A percentile compares a stretch with the other conserved stretches of the same genome.
These are phyloP conservation scores for Leptinotarsa juncta DNA, from an alignment of 2,888 invertebrate genomes.

Conservation along the genomic window DNA sequence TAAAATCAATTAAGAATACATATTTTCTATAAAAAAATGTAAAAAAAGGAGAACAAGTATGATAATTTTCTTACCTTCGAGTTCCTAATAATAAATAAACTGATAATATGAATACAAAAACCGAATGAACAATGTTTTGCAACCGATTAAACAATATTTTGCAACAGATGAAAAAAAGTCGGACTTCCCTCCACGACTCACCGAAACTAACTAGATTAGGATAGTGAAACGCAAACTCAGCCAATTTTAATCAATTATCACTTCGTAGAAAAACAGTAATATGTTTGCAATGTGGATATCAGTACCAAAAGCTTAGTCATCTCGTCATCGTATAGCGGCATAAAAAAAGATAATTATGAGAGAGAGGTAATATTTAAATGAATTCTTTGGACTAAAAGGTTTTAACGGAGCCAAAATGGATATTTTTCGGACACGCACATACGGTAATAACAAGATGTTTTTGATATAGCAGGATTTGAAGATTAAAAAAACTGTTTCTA, in stretches of 20 bases:
- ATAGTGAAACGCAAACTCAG: constrained; percentile 9
- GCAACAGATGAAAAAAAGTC: constrained; percentile 5
- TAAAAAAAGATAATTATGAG: background rate
- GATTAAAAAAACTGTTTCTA: too few relatives aligned
- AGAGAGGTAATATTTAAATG: background rate
- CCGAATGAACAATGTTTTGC: background rate
- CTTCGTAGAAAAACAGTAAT: constrained; percentile 17
- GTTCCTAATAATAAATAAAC: too few relatives aligned
- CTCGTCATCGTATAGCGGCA: background rate
- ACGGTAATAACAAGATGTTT: too few relatives aligned
- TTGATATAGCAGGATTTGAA: too few relatives aligned
- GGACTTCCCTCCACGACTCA: background rate
- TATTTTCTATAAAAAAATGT: too few relatives aligned
- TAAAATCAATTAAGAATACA: too few relatives aligned
- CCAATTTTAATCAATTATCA: constrained; percentile 12
- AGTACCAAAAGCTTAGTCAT: background rate
- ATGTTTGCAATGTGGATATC: constrained; percentile 15
- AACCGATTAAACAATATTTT: background rate
- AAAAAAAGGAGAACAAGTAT: too few relatives aligned
- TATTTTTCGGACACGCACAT: too few relatives aligned
- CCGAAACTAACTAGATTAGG: constrained; percentile 22
- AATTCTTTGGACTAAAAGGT: too few relatives aligned
- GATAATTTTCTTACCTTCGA: too few relatives aligned
- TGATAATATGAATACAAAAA: too few relatives aligned
- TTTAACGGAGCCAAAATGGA: too few relatives aligned